Evolutionary conservation across 2,888 invertebrate species (phyloP), one percentile per base, ranked within the genome.

Genomic region (Hanleya hanleyi): DNA sequence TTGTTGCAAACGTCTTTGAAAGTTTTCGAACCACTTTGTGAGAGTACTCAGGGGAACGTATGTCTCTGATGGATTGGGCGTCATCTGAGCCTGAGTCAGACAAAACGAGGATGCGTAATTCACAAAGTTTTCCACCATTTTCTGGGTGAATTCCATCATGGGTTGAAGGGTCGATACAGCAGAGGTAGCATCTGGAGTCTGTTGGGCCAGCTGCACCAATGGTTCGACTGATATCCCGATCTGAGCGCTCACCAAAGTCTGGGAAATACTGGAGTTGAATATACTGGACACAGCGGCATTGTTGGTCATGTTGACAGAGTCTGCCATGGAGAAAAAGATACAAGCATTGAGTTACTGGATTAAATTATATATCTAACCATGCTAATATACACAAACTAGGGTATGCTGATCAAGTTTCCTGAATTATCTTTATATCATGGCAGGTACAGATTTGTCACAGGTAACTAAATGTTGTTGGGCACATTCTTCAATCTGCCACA

Each of bases 101-200:
- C 95, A 94, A 92, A 96, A 99, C 78, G 98, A 98, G 5, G 96
- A 94, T 49, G 95, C 94, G 91, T 95, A 98, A 90, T 99, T 98
- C 84, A 97, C 94, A 86, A 99, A 94, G 89, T 94, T 96, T 82
- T 97, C 95, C 73, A 98, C 91, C 96, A 98, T 98, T 90, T 97
- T 97, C 84, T 96, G 95, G 0, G 92, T 91, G 83, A 93, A 93
- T 79, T 93, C 93, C 22, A 91, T 87, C 75, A 92, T 91, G 0
- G 92, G 86, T 57, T 85, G 84, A 0, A 90, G 85, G 85, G 81
- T 88, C 5, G 87, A 80, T 0, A 79, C 71, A 15, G 76, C 71
- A n/a, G 84, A 80, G 38, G 70, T 79, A 49, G 91, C 89, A 49
- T 88, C 90, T 1, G 92, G 91, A 0, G 91, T 91, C 78, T 91